These are phyloP conservation scores for Thecocarcelia acutangulata DNA, from an alignment of 2,888 invertebrate species.

Conservation along the genomic window DNA sequence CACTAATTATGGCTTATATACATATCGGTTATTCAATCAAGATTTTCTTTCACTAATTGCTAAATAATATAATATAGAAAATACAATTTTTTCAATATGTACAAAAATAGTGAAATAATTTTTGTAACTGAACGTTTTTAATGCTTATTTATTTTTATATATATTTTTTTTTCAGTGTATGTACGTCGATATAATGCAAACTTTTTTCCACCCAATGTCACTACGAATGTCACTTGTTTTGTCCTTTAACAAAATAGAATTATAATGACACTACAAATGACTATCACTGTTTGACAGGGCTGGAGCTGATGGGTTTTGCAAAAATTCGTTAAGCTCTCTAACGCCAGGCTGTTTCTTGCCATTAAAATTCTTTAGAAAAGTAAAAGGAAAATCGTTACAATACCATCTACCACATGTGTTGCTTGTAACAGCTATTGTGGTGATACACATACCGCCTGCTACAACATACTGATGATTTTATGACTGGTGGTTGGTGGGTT, in stretches of 20 bases:
- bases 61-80: no score
- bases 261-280: slow-evolving; percentile 37
- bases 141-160: neutral
- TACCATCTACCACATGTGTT: slow-evolving; percentile 32
- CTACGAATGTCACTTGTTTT: neutral
- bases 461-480: slow-evolving; percentile 15
- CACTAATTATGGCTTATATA: no score
- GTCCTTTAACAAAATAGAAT: slow-evolving; percentile 35
- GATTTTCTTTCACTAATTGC: no score
- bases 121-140: no score
- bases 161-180: slow-evolving; percentile 4
- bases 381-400: slow-evolving; percentile 11
- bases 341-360: neutral
- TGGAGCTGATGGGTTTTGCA: slow-evolving; percentile 1
- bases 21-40: no score
- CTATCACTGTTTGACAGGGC: slow-evolving; percentile 15
- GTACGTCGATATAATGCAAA: neutral
- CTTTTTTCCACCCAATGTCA: neutral
- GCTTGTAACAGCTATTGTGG: slow-evolving; percentile 2
- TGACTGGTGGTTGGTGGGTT: slow-evolving; percentile 4
- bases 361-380: slow-evolving; percentile 11
- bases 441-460: slow-evolving; percentile 15
- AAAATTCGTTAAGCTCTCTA: slow-evolving; percentile 15
- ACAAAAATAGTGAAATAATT: no score
- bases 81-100: no score